Evolutionary conservation across 2,797 vertebrate species (phyloP).

Genomic region (Melanotaenia boesemani): DNA sequence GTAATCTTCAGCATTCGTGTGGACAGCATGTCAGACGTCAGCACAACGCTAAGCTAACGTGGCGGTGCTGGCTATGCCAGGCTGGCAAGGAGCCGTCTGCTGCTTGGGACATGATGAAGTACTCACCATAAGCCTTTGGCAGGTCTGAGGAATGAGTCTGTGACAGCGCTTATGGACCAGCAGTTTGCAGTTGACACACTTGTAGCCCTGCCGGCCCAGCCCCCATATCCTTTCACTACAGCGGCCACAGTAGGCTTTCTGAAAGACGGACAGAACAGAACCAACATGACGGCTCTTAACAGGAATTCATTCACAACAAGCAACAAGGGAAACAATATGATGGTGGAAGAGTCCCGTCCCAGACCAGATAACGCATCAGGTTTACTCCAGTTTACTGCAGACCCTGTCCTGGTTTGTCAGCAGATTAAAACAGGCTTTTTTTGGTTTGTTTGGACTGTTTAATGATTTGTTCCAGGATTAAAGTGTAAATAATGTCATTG

Average conservation of each 20-base stretch:
- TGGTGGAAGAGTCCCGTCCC: neutral
- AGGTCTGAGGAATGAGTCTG: slow-evolving; percentile 93
- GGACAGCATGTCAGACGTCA: neutral
- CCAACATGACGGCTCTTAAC: neutral
- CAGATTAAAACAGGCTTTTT: no score
- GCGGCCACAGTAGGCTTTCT: slow-evolving; percentile 97
- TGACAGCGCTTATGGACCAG: slow-evolving; percentile 99
- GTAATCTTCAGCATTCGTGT: neutral
- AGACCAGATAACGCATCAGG: neutral
- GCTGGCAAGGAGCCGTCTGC: neutral
- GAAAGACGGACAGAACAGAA: slow-evolving; percentile 41
- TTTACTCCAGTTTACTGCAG: neutral
- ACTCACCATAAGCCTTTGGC: slow-evolving; percentile 99
- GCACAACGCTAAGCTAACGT: neutral
- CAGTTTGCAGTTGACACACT: slow-evolving; percentile 98
- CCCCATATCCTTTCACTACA: slow-evolving; percentile 99
- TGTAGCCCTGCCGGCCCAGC: slow-evolving; percentile 95
- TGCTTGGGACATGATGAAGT: neutral
- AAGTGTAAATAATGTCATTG: no score
- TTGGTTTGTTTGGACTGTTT: no score
- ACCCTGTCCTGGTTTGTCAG: no score
- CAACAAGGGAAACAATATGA: no score
- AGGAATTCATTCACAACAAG: neutral
- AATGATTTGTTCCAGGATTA: no score
- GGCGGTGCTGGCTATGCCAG: neutral